phyloP scores from a whole-genome alignment of 1,140 invertebrate genomes.

The Chelonus insularis region DNA sequence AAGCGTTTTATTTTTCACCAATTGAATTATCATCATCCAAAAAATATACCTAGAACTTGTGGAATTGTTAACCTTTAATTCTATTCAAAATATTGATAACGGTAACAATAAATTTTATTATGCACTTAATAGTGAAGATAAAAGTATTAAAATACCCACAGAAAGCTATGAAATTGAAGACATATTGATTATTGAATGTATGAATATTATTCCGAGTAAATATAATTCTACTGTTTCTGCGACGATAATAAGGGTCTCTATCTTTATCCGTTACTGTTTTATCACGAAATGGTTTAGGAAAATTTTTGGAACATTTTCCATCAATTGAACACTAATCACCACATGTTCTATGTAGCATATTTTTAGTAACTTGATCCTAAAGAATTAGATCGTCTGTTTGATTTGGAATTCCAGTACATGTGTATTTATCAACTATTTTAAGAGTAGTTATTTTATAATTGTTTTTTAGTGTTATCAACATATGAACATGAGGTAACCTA shows the following conservation, averaged over 20 bases:
- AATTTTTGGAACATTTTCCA: constrained; percentile 36
- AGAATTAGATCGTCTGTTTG: constrained; percentile 7
- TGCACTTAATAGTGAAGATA: too few species aligned
- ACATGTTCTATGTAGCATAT: constrained; percentile 43
- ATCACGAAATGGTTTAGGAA: constrained; percentile 30
- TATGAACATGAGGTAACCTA: too few species aligned
- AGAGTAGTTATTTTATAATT: constrained; percentile 20
- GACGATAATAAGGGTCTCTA: too few species aligned
- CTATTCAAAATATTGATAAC: too few species aligned
- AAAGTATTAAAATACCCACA: too few species aligned
- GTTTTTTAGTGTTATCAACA: constrained; percentile 31
- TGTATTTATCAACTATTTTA: constrained; percentile 24
- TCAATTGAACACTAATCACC: constrained; percentile 35
- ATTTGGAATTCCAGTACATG: constrained; percentile 29
- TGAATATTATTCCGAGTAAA: background rate
- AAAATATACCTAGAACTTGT: too few species aligned
- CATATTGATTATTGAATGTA: constrained; percentile 12
- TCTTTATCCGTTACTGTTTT: constrained; percentile 9
- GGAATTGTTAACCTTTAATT: too few species aligned
- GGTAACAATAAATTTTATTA: too few species aligned
- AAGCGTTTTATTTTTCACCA: too few species aligned
- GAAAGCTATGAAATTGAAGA: too few species aligned
- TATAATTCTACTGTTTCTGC: background rate
- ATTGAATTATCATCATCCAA: too few species aligned
- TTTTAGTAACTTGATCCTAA: constrained; percentile 19